Evolutionary conservation across 2,113 vertebrate genomes (phyloP), one percentile per base, ranked within the genome.

Genomic region (Cygnus atratus): DNA sequence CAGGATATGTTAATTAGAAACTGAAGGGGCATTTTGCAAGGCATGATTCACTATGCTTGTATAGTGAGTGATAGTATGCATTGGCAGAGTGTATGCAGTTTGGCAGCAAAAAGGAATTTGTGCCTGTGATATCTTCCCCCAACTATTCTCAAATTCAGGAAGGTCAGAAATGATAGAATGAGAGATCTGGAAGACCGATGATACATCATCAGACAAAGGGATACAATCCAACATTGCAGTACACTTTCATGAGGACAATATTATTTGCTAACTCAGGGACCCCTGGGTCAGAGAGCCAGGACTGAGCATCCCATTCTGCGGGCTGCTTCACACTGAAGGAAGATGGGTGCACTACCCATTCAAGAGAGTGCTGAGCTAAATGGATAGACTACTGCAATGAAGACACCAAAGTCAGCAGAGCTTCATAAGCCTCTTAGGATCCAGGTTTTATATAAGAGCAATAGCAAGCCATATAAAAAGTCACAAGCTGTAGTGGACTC

Each of bases 41-140:
- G 57, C 82, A 84, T 87, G 87, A 95, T 93, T 96, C 95, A 93
- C 66, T 65, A 10, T 62, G 62, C 89, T 95, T 93, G 91, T 77
- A 95, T 87, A 87, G 77, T 68, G 57, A 96, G 84, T 88, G 91
- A 86, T 43, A 92, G 77, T 68, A 82, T 0, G 21, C 0, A 25
- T 93, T 95, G 94, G 84, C 84, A 95, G 92, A 87, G 89, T n/a
- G 35, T 35, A 79, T 79, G 62, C 54, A 89, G 76, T 91, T 95
- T 93, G 89, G 92, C 84, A 95, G 93, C 26, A 72, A 93, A 96
- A 95, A 89, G 81, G 70, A 89, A 95, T 95, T 92, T 91, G 29
- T 7, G 3, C 87, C 87, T 72, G 90, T 18, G 1, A 8, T 75
- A 85, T 85, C 91, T 91, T 91, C 62, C 84, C 73, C 66, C 84